Base-by-base conservation (phyloP, 2,797 vertebrate genomes). In the Anabas testudineus region DNA sequence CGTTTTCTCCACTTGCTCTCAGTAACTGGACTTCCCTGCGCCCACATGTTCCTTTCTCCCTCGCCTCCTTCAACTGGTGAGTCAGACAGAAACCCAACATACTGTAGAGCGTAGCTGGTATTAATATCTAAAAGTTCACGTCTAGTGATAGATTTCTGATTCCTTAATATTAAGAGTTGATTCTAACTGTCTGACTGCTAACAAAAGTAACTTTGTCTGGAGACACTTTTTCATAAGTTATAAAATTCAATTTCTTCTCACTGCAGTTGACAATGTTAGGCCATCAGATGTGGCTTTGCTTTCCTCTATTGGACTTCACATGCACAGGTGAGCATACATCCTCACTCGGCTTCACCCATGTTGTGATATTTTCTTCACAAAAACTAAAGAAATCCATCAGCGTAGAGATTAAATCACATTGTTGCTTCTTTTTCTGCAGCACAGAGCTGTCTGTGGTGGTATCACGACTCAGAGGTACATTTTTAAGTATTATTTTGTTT, bases 251-350 rank as follows among this genome's bases (percentile, higher is more conserved):
- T 47, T 1, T 32, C n/a, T 21, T 24, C 16, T 37, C 7, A 45
- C 19, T 82, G 7, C 9, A 94, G 92, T 87, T 10, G 39, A 91
- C 75, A 67, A 52, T 0, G 61, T 93, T 0, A 78, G 57, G 32
- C 93, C 90, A 3, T 86, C 88, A 37, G 90, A 94, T 59, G 73
- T 94, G 42, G 61, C 82, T 2, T 71, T 79, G 14, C 60, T 94
- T 9, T 79, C 82, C 12, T 67, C 75, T 15, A 56, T 90, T 13
- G 90, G 90, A 41, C 72, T 87, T 42, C 51, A 80, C 47, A 26
- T 43, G 42, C 69, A 72, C 57, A 86, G 88, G 90, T 93, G 54
- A 87, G 79, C 34, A 46, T 32, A 41, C 2, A 21, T 67, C 34
- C 21, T 4, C 10, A 2, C 14, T 36, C 13, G 28, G 13, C 46